Base-by-base conservation (phyloP, 2,113 vertebrate genomes). In the Vulpes ferrilata region DNA sequence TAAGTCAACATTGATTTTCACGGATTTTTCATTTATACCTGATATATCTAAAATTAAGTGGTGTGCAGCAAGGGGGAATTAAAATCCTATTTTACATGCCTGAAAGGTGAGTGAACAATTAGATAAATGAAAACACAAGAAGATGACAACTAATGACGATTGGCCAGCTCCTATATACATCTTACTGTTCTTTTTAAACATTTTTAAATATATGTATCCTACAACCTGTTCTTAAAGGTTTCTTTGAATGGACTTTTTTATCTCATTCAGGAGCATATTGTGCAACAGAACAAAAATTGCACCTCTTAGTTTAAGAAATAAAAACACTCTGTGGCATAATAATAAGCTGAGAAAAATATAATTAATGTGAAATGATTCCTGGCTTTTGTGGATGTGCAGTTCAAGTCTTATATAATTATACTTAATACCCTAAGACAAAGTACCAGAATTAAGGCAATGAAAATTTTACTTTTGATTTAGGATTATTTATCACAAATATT, bases 1-100 rank as follows among this genome's bases (percentile, higher is more conserved):
- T 74, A 78, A 80, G 8, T 9, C 17, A 90, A 53, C 1, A 88
- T 35, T 86, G 11, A 93, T 73, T 92, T 74, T 94, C 57, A 92
- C 59, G 11, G 22, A 53, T 93, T 88, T 87, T 93, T n/a, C 0
- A 59, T 69, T 17, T 64, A 19, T 71, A 91, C 1, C 19, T 55
- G 74, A 69, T 65, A 55, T 85, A 85, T 53, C 19, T 89, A 64
- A 93, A 81, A 91, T 95, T 89, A 94, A 51, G 1, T 67, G 11
- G 3, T 57, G 9, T 15, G 20, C 2, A 73, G 4, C 23, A 78
- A 71, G 9, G 8, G 51, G 11, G 16, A 73, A 92, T 55, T 78
- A 71, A 93, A 97, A 65, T 57, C 4, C 1, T 35, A 51, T 0
- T 71, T 78, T 55, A 55, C 25, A 35, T 73, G 27, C 5, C 35